Evolutionary conservation across 1,140 invertebrate species (phyloP), one percentile per base, ranked within the genome.

Genomic region (Bombus fervidus): DNA sequence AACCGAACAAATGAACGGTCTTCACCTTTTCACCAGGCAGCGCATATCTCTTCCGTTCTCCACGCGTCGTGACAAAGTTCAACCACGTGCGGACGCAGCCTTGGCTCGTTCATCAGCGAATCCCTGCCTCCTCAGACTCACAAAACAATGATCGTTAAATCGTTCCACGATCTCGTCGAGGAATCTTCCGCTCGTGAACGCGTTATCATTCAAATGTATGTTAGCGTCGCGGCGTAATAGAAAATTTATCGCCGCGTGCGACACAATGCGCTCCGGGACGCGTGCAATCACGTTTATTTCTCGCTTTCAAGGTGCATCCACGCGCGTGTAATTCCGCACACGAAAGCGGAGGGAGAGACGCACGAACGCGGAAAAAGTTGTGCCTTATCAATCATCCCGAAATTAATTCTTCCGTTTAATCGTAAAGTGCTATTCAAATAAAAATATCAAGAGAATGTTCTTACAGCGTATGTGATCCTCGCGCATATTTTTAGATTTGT

Each of bases 211-310:
- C 76, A 72, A 80, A 73, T 72, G 76, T 85, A 9, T 84, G 79
- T 84, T 72, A 84, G 43, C 83, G 66, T 84, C 76, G 57, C 83
- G 83, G 15, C 77, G 77, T 59, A 85, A 85, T 81, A 68, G 84
- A 75, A 75, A 85, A 85, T 85, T 85, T 81, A 81, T 85, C 71
- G 59, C 73, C 59, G 28, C 3, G 22, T 34, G 59, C 22, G 28
- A 57, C 73, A 71, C 82, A 83, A 78, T 80, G 43, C 69, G 59
- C 79, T 69, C 68, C 43, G 41, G 34, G 22, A 41, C 47, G 47
- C 75, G 74, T 66, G 85, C 85, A 76, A 83, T 86, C 85, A 77
- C 80, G 80, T 77, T 76, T 75, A 71, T 82, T 86, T 76, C 62
- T 82, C 72, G 62, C 37, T 73, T 37, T 66, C 84, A 75, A 75